These are phyloP conservation scores for Allophyes oxyacanthae DNA, from an alignment of 2,888 invertebrate species.

Conservation along the genomic window DNA sequence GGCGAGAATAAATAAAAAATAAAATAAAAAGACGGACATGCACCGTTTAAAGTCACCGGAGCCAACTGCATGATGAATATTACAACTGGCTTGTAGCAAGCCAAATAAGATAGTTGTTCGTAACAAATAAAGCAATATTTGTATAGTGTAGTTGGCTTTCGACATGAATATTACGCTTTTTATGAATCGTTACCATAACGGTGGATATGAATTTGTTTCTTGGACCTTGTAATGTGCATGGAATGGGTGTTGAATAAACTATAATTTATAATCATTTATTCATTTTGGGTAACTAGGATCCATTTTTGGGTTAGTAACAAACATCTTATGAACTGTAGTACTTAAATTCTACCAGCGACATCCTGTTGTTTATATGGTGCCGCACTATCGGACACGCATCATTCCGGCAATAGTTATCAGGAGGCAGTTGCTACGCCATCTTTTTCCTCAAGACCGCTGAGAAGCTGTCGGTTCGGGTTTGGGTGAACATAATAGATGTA, in stretches of 20 bases:
- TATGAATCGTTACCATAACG: constrained; percentile 63
- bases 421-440: no score
- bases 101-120: constrained; percentile 73
- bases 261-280: no score
- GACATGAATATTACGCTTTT: constrained; percentile 61
- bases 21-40: constrained; percentile 74
- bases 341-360: no score
- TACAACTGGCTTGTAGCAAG: constrained; percentile 74
- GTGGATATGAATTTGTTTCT: constrained; percentile 46
- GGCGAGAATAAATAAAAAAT: constrained; percentile 78
- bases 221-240: constrained; percentile 36
- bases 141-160: constrained; percentile 64
- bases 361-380: no score
- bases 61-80: constrained; percentile 85
- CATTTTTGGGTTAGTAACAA: no score
- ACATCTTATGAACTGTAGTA: no score
- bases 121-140: constrained; percentile 67
- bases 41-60: constrained; percentile 82
- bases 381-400: no score
- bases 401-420: no score
- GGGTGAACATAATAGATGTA: no score
- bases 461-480: no score
- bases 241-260: constrained; percentile 8
- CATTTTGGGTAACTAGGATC: no score
- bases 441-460: no score